Percentiles rank a stretch among this genome's conserved stretches.
Evolutionary conservation across 2,113 vertebrate genomes (phyloP).

Genomic region (Eurypyga helias): DNA sequence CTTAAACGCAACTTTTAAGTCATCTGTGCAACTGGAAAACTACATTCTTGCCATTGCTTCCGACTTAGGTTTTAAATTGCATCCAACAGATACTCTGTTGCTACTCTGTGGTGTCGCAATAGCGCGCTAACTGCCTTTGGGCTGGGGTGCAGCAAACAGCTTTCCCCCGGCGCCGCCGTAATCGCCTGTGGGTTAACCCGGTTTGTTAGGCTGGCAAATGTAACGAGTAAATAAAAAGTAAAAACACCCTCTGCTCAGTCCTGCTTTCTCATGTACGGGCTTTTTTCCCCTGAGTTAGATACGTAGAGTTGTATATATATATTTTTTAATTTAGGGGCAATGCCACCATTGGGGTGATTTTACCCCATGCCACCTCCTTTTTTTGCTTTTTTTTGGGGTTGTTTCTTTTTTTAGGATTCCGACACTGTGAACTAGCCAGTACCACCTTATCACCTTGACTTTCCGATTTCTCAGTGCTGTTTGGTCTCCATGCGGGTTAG

Average conservation of each 20-base stretch:
- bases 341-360: neutral
- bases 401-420: neutral
- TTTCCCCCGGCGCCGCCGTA: neutral
- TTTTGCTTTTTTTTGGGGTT: neutral
- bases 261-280: neutral
- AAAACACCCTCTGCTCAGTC: neutral
- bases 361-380: neutral
- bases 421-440: neutral
- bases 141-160: neutral
- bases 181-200: neutral
- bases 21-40: neutral
- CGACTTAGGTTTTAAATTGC: neutral
- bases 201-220: neutral
- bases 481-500: neutral
- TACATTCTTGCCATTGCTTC: neutral
- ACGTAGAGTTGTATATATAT: accelerated
- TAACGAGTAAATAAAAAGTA: neutral
- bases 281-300: neutral
- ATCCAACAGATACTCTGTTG: neutral
- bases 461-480: neutral
- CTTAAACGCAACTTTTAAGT: neutral
- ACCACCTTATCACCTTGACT: neutral
- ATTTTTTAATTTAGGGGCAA: neutral
- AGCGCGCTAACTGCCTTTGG: neutral
- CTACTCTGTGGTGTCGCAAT: neutral